phyloP scores from a whole-genome alignment of 2,113 vertebrate genomes.

The Pteronura brasiliensis region DNA sequence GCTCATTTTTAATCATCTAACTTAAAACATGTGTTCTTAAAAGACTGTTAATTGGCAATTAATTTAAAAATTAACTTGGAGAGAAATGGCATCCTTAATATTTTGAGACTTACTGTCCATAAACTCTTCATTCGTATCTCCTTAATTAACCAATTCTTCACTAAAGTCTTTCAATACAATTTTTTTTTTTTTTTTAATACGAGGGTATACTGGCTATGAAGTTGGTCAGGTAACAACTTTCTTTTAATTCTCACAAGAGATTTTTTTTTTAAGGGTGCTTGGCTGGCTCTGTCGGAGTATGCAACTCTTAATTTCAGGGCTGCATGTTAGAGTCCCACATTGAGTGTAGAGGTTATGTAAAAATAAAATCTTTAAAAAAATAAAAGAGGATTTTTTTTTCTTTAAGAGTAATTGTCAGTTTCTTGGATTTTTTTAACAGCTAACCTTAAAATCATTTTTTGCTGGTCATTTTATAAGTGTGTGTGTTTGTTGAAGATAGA shows the following conservation, averaged over 20 bases:
- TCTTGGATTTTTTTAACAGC: neutral
- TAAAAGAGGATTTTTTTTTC: neutral
- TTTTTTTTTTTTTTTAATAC: neutral
- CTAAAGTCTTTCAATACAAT: neutral
- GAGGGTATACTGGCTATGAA: neutral
- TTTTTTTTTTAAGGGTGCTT: neutral
- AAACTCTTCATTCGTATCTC: neutral
- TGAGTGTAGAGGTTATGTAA: neutral
- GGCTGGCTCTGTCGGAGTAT: neutral
- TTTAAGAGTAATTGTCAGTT: neutral
- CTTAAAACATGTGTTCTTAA: neutral
- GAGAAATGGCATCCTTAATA: neutral
- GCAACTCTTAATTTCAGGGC: neutral
- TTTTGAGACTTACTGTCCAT: neutral
- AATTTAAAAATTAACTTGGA: neutral
- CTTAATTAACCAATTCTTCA: neutral
- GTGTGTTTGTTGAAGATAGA: neutral
- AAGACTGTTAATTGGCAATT: neutral
- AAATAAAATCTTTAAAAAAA: neutral
- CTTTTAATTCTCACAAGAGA: neutral
- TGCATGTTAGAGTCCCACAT: neutral
- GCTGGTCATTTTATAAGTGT: neutral
- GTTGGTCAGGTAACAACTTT: neutral
- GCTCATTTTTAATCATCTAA: neutral
- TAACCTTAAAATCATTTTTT: neutral